Evolutionary conservation across 2,113 vertebrate genomes (phyloP).

Genomic region (Promerops cafer): DNA sequence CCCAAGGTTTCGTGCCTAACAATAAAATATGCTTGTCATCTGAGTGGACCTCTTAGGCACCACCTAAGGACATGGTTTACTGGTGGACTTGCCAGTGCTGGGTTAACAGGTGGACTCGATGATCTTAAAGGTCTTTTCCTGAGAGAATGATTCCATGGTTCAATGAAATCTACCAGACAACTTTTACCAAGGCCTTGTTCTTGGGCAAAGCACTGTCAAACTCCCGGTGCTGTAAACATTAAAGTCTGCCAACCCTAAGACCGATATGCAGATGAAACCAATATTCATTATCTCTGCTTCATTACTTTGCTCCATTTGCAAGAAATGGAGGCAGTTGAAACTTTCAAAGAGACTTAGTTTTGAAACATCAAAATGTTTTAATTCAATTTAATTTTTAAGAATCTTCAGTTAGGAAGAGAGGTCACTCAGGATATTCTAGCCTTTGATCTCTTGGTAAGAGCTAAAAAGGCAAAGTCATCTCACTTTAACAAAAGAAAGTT

Average conservation of each 20-base stretch:
- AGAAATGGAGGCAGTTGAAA: neutral
- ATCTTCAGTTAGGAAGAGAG: neutral
- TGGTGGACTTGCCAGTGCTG: neutral
- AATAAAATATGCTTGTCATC: neutral
- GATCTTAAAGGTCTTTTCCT: neutral
- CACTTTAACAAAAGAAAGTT: rapidly evolving
- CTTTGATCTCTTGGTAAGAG: neutral
- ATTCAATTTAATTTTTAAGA: neutral
- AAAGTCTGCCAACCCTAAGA: neutral
- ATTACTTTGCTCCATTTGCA: neutral
- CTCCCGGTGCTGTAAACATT: neutral
- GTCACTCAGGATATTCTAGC: neutral
- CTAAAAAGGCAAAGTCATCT: neutral
- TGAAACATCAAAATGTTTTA: neutral
- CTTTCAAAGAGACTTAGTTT: neutral
- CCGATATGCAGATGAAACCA: neutral
- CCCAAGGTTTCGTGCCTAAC: neutral
- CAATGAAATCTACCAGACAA: neutral
- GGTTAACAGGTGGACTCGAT: neutral
- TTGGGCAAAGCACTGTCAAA: neutral
- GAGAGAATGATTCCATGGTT: neutral
- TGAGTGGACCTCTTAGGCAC: neutral
- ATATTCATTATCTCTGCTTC: neutral
- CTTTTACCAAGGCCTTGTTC: neutral
- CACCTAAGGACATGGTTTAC: neutral